Evolutionary conservation across 2,113 vertebrate genomes (phyloP).

Genomic region (Prochilodus magdalenae): DNA sequence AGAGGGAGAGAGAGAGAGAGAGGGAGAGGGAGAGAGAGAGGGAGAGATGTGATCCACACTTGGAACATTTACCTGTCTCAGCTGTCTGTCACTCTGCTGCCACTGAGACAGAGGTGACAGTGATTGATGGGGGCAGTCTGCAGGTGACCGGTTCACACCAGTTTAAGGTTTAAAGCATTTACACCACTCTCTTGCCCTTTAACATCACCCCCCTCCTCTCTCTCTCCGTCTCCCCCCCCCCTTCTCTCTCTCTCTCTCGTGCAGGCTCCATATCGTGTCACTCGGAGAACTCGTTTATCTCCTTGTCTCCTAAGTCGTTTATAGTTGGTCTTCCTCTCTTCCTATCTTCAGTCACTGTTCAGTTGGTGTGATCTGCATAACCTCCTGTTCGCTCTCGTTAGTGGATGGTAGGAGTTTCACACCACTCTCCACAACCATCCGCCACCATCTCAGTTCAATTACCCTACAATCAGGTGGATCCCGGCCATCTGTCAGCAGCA

Average conservation of each 20-base stretch:
- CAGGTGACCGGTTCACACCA: slow-evolving; percentile 21
- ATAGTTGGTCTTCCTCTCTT: neutral
- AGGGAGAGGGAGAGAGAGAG: neutral
- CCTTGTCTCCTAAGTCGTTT: neutral
- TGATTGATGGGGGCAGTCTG: neutral
- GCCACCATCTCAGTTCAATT: slow-evolving; percentile 6
- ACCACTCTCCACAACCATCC: neutral
- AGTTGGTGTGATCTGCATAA: neutral
- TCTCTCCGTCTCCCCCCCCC: too few relatives aligned
- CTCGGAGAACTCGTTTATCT: neutral
- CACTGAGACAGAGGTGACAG: slow-evolving; percentile 3
- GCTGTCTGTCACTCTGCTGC: slow-evolving; percentile 11
- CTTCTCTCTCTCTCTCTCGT: neutral
- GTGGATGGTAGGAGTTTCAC: slow-evolving; percentile 3
- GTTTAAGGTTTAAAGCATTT: slow-evolving; percentile 7
- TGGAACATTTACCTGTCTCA: neutral
- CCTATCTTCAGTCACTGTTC: neutral
- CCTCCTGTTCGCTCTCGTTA: neutral
- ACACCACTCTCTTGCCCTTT: neutral
- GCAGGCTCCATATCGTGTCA: neutral
- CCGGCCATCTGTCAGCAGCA: neutral
- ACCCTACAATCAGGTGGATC: neutral
- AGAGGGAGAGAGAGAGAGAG: too few relatives aligned
- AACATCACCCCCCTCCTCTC: too few relatives aligned
- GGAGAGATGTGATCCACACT: neutral